Conservation (phyloP, 2,113 vertebrate species). For the Ceuthmochares aereus region DNA sequence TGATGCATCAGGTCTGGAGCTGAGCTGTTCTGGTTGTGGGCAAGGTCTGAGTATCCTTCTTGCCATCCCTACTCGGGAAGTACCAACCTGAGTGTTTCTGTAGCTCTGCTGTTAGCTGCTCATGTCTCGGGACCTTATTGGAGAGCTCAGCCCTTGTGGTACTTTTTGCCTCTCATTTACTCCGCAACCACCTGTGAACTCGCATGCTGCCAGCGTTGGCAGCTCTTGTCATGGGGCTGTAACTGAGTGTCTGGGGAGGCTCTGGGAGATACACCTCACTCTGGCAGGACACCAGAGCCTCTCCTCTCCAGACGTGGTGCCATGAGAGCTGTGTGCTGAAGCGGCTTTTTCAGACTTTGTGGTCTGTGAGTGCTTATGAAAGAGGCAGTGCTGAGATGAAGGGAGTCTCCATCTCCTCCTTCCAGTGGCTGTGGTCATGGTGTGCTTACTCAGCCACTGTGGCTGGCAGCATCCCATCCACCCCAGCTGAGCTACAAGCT, state of each 20-base stretch:
- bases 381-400: background rate
- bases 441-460: background rate
- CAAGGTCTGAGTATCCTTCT: background rate
- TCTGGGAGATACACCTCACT: background rate
- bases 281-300: background rate
- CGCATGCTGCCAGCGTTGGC: background rate
- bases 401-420: background rate
- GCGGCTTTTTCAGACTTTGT: background rate
- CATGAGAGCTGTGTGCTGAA: background rate
- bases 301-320: background rate
- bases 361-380: background rate
- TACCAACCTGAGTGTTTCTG: accelerated
- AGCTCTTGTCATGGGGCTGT: background rate
- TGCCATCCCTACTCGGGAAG: background rate
- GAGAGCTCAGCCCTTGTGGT: background rate
- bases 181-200: background rate
- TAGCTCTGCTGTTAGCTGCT: background rate
- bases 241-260: background rate
- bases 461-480: background rate
- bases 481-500: background rate
- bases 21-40: background rate
- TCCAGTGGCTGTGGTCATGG: accelerated
- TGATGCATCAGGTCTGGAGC: background rate
- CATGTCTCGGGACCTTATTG: accelerated
- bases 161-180: background rate